These are phyloP conservation scores for Panzeria rudis DNA, from an alignment of 2,888 invertebrate genomes.

Conservation along the genomic window DNA sequence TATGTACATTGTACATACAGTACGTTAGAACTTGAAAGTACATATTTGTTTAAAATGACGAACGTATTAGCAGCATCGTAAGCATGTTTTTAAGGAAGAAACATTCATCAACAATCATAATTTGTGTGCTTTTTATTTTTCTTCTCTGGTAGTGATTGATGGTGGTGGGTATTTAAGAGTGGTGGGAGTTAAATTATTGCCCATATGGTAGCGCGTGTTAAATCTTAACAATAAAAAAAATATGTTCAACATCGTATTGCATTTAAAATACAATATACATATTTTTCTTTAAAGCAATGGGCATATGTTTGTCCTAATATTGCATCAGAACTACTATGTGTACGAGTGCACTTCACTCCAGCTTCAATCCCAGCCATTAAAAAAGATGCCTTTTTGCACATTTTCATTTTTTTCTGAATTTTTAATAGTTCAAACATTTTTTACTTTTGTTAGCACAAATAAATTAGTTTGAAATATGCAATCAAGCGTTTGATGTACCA, in stretches of 20 bases:
- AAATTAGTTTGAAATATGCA: constrained; percentile 75
- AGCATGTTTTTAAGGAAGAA: constrained; percentile 38
- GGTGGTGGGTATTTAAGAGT: constrained; percentile 53
- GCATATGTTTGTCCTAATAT: constrained; percentile 68
- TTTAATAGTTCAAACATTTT: constrained; percentile 68
- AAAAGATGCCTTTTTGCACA: constrained; percentile 53
- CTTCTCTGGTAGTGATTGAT: constrained; percentile 22
- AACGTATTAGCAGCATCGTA: constrained; percentile 26
- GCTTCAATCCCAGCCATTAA: constrained; percentile 36
- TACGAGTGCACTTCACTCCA: constrained; percentile 64
- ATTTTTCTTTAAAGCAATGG: constrained; percentile 39
- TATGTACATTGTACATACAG: background rate
- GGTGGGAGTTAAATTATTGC: constrained; percentile 56
- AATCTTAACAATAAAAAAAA: constrained; percentile 48
- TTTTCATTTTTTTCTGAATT: constrained; percentile 55
- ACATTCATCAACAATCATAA: constrained; percentile 48
- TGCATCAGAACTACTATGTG: constrained; percentile 34
- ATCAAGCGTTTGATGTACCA: constrained; percentile 66
- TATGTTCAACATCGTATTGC: constrained; percentile 46
- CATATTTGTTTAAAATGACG: background rate
- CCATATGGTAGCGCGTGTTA: constrained; percentile 67
- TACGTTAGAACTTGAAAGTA: background rate
- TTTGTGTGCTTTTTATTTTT: constrained; percentile 34
- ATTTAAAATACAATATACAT: constrained; percentile 41
- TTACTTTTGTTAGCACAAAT: constrained; percentile 66